These are phyloP conservation scores for Carcina quercana DNA, from an alignment of 2,888 invertebrate genomes.

Conservation along the genomic window DNA sequence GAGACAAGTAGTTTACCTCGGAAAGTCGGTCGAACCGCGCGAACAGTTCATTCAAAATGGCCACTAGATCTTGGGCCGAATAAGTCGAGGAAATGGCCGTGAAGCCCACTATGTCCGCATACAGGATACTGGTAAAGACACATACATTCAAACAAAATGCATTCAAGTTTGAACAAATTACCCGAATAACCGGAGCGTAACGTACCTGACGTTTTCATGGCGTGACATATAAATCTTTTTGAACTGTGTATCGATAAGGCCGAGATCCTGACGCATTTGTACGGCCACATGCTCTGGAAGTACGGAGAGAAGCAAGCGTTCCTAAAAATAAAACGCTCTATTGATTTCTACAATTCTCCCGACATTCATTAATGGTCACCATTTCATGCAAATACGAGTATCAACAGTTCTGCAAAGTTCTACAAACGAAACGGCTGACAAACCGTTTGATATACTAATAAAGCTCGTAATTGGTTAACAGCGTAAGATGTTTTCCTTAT, in stretches of 20 bases:
- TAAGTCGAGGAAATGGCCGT: conserved; percentile 97
- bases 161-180: not conserved
- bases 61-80: conserved; percentile 95
- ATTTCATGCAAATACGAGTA: no score
- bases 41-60: conserved; percentile 96
- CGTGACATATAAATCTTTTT: conserved; percentile 98
- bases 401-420: no score
- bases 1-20: conserved; percentile 80
- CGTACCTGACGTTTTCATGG: conserved; percentile 95
- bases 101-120: conserved; percentile 98
- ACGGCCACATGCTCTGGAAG: conserved; percentile 97
- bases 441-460: no score
- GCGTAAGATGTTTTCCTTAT: no score
- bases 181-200: conserved; percentile 2
- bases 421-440: no score
- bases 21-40: conserved; percentile 95
- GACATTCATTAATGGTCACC: no score
- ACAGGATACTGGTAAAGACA: conserved; percentile 84
- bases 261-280: conserved; percentile 96
- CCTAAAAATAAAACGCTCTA: conserved; percentile 73
- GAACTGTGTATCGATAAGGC: conserved; percentile 93
- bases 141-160: not conserved
- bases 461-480: no score
- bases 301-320: conserved; percentile 92
- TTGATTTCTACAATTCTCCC: no score